Conservation (phyloP, 2,113 vertebrate species). For the Fulica atra region DNA sequence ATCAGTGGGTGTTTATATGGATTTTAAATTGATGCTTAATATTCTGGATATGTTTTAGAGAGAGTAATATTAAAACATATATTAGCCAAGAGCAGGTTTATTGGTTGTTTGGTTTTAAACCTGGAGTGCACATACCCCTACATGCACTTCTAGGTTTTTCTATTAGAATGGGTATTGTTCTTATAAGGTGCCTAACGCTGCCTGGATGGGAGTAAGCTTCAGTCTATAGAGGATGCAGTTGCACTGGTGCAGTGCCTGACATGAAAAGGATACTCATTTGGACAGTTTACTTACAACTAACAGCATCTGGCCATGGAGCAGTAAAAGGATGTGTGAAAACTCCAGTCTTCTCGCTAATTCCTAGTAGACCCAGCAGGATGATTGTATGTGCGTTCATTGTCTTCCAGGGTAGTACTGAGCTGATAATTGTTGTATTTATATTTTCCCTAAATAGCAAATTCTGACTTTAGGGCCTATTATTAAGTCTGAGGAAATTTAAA, state of each 20-base stretch:
- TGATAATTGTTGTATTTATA: constrained; percentile 45
- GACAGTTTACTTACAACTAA: not conserved
- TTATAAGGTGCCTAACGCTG: not conserved
- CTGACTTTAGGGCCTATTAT: constrained; percentile 5
- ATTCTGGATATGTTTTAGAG: not conserved
- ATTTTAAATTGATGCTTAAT: not conserved
- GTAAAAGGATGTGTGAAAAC: not conserved
- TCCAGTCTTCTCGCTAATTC: not conserved
- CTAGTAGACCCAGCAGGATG: not conserved
- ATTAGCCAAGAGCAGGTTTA: not conserved
- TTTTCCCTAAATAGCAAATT: constrained; percentile 42
- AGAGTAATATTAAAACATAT: not conserved
- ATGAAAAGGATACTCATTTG: not conserved
- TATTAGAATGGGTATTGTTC: not conserved
- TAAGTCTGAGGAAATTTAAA: constrained; percentile 57
- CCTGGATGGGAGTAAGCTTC: not conserved
- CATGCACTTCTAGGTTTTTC: not conserved
- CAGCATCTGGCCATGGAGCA: not conserved
- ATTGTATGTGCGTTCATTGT: not conserved
- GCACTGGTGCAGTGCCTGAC: not conserved
- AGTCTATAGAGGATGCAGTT: not conserved
- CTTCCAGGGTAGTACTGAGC: not conserved
- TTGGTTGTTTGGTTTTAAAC: not conserved
- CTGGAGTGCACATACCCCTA: not conserved
- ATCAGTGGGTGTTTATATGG: not conserved